Evolutionary conservation across 2,797 vertebrate genomes (phyloP).

Genomic region (Helostoma temminkii): DNA sequence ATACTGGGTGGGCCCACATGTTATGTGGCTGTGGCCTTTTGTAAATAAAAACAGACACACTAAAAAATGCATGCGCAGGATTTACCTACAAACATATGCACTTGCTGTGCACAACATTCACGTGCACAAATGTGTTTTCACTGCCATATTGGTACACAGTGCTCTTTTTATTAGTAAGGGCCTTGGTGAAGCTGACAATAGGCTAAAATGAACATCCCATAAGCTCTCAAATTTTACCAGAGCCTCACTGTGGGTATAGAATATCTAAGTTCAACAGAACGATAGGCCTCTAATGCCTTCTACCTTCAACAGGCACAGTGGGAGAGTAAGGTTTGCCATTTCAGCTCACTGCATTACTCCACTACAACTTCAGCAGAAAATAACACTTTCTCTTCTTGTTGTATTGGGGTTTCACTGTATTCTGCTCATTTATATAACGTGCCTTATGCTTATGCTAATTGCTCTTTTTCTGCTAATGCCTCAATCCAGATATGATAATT

Average conservation of each 20-base stretch:
- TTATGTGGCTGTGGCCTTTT: not conserved
- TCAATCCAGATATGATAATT: slow-evolving; percentile 4
- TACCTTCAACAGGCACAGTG: slow-evolving; percentile 32
- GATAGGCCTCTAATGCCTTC: slow-evolving; percentile 21
- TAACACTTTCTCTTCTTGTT: not conserved
- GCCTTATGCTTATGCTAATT: not conserved
- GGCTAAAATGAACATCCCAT: slow-evolving; percentile 29
- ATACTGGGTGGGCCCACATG: slow-evolving; percentile 5
- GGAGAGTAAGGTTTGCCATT: slow-evolving; percentile 25
- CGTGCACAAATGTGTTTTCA: slow-evolving; percentile 9
- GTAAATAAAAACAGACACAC: slow-evolving; percentile 15
- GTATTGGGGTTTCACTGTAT: not conserved
- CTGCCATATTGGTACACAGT: slow-evolving; percentile 2
- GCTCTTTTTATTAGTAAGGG: slow-evolving; percentile 53
- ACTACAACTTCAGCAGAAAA: slow-evolving; percentile 4
- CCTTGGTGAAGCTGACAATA: slow-evolving; percentile 49
- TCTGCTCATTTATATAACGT: not conserved
- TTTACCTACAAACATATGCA: not conserved
- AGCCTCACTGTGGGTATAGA: slow-evolving; percentile 32
- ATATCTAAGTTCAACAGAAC: slow-evolving; percentile 31
- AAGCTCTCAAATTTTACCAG: slow-evolving; percentile 23
- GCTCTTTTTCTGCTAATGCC: not conserved
- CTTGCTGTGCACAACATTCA: not conserved
- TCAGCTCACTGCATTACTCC: slow-evolving; percentile 22
- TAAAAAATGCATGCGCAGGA: not conserved